These are phyloP conservation scores for Nemapogon koenigi DNA, from an alignment of 2,888 invertebrate species.

Conservation along the genomic window DNA sequence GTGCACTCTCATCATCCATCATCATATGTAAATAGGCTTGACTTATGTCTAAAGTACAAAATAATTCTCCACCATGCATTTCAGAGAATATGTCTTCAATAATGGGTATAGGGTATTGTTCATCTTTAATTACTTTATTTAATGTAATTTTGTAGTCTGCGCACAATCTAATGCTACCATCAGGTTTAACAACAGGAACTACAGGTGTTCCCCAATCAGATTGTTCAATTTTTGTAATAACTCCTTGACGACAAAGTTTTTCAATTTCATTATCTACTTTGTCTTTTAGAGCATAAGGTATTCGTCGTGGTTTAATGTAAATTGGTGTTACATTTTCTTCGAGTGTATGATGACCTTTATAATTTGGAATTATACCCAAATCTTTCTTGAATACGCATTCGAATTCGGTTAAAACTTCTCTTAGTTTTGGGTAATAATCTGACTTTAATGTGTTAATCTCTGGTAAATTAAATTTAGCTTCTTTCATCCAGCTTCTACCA, in stretches of 20 bases:
- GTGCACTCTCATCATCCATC: slow-evolving; percentile 11
- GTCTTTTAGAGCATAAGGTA: neutral
- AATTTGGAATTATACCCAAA: slow-evolving; percentile 13
- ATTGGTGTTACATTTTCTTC: neutral
- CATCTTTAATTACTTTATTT: slow-evolving; percentile 13
- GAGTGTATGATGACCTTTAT: neutral
- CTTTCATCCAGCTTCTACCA: slow-evolving; percentile 15
- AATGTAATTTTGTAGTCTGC: slow-evolving; percentile 15
- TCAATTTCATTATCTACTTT: neutral
- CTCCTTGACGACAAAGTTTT: slow-evolving; percentile 11
- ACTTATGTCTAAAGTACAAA: slow-evolving; percentile 14
- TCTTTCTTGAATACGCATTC: slow-evolving; percentile 14
- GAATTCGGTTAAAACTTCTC: slow-evolving; percentile 11
- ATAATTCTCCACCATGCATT: slow-evolving; percentile 13
- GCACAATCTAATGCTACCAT: slow-evolving; percentile 13
- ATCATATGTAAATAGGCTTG: slow-evolving; percentile 13
- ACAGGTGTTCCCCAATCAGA: slow-evolving; percentile 16
- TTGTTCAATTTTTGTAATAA: slow-evolving; percentile 12
- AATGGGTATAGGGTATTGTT: slow-evolving; percentile 14
- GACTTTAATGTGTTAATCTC: slow-evolving; percentile 12
- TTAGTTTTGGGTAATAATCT: slow-evolving; percentile 14
- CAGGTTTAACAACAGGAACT: slow-evolving; percentile 14
- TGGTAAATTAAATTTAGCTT: no score
- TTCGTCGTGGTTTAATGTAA: neutral
- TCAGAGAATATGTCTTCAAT: slow-evolving; percentile 15